Evolutionary conservation across 2,113 vertebrate genomes (phyloP).

Genomic region (Cebus imitator): DNA sequence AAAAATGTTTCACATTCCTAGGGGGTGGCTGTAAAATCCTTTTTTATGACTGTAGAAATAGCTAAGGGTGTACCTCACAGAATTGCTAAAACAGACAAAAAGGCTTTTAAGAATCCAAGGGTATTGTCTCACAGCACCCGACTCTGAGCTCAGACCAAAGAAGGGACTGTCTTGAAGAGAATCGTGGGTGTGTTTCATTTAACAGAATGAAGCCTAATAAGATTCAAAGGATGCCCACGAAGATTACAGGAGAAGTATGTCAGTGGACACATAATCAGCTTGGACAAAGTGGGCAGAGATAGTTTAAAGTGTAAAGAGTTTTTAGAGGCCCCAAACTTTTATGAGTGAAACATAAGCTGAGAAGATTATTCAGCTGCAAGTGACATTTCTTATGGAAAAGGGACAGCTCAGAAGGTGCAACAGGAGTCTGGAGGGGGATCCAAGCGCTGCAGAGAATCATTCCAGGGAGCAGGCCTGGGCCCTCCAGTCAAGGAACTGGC

Average conservation of each 20-base stretch:
- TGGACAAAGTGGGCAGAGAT: background rate
- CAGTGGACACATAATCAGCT: background rate
- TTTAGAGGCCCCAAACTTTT: background rate
- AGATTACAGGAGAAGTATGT: background rate
- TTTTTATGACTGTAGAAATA: background rate
- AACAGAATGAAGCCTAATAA: background rate
- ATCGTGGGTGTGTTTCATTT: background rate
- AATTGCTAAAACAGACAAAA: background rate
- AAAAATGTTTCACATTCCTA: background rate
- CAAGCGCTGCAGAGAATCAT: background rate
- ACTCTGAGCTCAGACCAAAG: background rate
- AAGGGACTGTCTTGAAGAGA: background rate
- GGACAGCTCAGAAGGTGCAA: background rate
- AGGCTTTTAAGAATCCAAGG: background rate
- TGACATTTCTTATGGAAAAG: background rate
- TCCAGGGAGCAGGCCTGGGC: background rate
- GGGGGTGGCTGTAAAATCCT: background rate
- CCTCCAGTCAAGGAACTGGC: background rate
- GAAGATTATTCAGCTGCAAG: background rate
- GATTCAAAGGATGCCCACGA: background rate
- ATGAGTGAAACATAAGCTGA: background rate
- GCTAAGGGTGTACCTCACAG: background rate
- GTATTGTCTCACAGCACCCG: background rate
- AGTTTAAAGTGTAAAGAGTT: background rate
- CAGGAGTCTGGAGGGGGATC: background rate